phyloP scores from a whole-genome alignment of 2,797 vertebrate genomes.

The Pteropus rufus region DNA sequence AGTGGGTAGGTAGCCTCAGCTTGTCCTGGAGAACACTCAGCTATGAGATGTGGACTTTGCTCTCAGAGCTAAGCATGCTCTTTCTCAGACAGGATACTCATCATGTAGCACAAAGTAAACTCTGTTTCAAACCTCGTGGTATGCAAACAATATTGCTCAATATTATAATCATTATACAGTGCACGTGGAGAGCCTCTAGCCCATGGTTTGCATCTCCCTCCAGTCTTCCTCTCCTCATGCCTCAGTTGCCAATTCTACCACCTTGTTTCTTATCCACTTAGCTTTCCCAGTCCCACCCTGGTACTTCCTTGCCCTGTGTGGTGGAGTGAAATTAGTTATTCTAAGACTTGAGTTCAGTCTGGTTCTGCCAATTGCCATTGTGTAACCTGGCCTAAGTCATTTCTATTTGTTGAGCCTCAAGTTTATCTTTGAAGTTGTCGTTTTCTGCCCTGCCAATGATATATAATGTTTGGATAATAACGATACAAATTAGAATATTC shows the following conservation, averaged over 20 bases:
- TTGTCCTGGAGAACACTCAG: background rate
- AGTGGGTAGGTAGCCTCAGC: fast-evolving
- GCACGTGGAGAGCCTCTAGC: fast-evolving
- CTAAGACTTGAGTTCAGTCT: background rate
- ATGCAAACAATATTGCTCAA: background rate
- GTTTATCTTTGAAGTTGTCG: background rate
- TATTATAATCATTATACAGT: no score
- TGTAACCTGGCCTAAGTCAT: background rate
- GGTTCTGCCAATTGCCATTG: background rate
- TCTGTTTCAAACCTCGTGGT: background rate
- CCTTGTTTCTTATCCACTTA: background rate
- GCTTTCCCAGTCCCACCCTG: no score
- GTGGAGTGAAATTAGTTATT: background rate
- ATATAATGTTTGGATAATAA: background rate
- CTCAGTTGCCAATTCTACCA: background rate
- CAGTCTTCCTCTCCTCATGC: background rate
- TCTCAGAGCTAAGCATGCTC: background rate
- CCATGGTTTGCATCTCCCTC: no score
- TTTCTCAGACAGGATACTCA: background rate
- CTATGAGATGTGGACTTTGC: background rate
- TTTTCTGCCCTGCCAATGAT: background rate
- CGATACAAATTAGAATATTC: background rate
- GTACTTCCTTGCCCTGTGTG: background rate
- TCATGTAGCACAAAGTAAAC: background rate
- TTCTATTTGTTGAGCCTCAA: background rate